These are phyloP conservation scores for Phasia obesa DNA, from an alignment of 2,888 invertebrate genomes.

Conservation along the genomic window DNA sequence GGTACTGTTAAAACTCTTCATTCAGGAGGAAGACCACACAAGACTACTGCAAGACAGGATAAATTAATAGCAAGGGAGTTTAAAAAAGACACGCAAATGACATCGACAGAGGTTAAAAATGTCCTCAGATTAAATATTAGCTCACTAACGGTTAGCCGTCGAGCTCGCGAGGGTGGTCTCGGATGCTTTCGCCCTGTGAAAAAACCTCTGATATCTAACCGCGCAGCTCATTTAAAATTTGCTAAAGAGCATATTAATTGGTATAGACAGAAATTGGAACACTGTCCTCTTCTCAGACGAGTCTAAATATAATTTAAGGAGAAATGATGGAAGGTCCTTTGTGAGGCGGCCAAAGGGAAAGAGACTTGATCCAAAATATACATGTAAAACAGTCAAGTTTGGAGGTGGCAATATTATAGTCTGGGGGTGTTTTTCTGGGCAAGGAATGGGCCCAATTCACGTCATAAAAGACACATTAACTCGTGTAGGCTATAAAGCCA, in stretches of 20 bases:
- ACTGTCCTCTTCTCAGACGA: no score
- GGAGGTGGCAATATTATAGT: slow-evolving; percentile 6
- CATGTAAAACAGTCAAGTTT: slow-evolving; percentile 20
- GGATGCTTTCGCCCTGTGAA: no score
- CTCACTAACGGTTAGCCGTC: slow-evolving; percentile 1
- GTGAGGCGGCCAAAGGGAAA: slow-evolving; percentile 3
- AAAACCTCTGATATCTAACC: slow-evolving; percentile 17
- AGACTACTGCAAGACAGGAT: slow-evolving; percentile 6
- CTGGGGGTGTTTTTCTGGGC: no score
- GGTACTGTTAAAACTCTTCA: no score
- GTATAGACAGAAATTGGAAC: slow-evolving; percentile 16
- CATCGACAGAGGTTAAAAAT: no score
- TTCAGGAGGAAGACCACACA: slow-evolving; percentile 6
- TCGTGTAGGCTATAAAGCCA: background rate
- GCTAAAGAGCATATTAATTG: slow-evolving; percentile 1
- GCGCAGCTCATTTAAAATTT: slow-evolving; percentile 8
- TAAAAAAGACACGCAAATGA: slow-evolving; percentile 7
- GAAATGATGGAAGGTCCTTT: no score
- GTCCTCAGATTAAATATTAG: background rate
- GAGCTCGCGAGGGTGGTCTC: slow-evolving; percentile 4
- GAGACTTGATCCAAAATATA: slow-evolving; percentile 7
- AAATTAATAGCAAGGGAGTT: slow-evolving; percentile 12
- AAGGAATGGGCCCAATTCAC: no score
- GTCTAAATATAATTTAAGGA: no score
- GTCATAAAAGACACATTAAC: slow-evolving; percentile 1